Evolutionary conservation across 2,113 vertebrate genomes (phyloP).

Genomic region (Barnardius zonarius): DNA sequence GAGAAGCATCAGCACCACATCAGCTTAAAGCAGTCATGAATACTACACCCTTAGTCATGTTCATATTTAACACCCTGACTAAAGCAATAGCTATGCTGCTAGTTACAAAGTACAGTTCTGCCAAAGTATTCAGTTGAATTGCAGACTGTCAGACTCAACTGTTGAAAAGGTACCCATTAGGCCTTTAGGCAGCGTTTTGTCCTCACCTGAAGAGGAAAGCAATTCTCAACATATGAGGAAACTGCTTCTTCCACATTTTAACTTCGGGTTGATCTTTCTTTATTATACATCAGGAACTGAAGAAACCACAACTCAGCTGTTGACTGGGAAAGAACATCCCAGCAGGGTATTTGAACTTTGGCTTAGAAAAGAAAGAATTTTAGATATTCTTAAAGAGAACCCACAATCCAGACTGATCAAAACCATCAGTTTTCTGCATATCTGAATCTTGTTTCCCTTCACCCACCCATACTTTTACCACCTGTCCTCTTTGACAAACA

Average conservation of each 20-base stretch:
- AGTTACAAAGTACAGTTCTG: not conserved
- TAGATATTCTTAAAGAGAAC: not conserved
- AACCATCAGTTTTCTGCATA: not conserved
- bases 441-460: not conserved
- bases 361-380: not conserved
- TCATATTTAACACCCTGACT: not conserved
- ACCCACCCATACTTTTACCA: not conserved
- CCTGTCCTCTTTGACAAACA: not conserved
- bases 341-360: not conserved
- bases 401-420: not conserved
- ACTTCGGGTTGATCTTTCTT: not conserved
- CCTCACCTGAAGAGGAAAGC: not conserved
- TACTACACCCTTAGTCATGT: not conserved
- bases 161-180: not conserved
- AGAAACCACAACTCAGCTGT: not conserved
- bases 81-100: not conserved
- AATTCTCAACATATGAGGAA: not conserved
- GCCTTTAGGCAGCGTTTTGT: not conserved
- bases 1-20: fast-evolving
- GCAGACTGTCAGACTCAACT: not conserved
- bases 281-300: not conserved
- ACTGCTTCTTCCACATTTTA: not conserved
- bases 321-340: not conserved
- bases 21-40: not conserved
- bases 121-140: not conserved